Evolutionary conservation across 2,113 vertebrate genomes (phyloP), one percentile per base, ranked within the genome.

Genomic region (Thomomys bottae): DNA sequence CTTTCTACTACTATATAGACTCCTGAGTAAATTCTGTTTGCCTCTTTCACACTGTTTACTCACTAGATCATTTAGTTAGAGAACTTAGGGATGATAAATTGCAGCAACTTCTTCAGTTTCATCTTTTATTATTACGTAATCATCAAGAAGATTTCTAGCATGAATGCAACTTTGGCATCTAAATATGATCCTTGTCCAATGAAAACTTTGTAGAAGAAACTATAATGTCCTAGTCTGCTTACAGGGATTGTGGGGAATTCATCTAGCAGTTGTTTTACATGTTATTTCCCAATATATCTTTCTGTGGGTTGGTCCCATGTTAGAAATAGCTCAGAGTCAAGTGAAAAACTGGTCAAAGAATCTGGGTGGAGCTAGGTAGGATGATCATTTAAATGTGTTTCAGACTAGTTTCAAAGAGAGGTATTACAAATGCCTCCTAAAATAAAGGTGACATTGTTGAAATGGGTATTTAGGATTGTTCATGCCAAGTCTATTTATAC

Each of bases 361-460:
- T 72, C 1, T 12, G 76, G 68, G 59, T 89, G 30, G 81, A 86
- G 49, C 83, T 91, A 88, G 57, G 75, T 79, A 80, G 71, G 61
- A 94, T 57, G 71, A 57, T 75, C 89, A 49, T 89, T 88, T 89
- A 89, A 88, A 26, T 95, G 59, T 49, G 40, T 81, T 93, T 88
- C 87, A 75, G 88, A 80, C 75, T 90, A 75, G 87, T 94, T 89
- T 94, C 12, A 8, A 84, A 75, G 64, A 84, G 77, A 88, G 20
- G 20, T 91, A 66, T 93, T 95, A n/a, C 70, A 91, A 36, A 68
- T 87, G 38, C 17, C 87, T 59, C 40, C 49, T 76, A 57, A 92
- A 92, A 95, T 63, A 94, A 78, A 92, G 87, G 67, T 87, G 42
- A 14, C 64, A 75, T 93, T 94, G 87, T 94, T 84, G 63, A 87